Evolutionary conservation across 2,797 vertebrate species (phyloP).

Genomic region (Pangasius djambal): DNA sequence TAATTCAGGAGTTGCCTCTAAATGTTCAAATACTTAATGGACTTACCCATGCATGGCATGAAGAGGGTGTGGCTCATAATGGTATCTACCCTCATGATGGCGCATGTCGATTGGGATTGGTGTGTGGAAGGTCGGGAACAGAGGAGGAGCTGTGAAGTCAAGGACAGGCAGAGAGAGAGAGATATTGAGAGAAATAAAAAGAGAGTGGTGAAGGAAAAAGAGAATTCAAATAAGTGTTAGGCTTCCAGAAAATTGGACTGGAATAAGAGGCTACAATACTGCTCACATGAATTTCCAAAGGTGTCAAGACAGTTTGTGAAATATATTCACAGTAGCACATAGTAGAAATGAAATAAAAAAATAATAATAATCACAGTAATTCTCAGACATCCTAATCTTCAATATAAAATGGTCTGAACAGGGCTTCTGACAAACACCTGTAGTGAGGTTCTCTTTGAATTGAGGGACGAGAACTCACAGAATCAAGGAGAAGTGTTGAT

Average conservation of each 20-base stretch:
- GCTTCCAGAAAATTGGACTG: slow-evolving; percentile 46
- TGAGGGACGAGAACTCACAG: slow-evolving; percentile 70
- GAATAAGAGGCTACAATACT: slow-evolving; percentile 39
- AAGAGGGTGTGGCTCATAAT: slow-evolving; percentile 92
- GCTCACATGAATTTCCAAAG: slow-evolving; percentile 76
- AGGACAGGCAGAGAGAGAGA: slow-evolving; percentile 37
- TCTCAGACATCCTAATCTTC: slow-evolving; percentile 79
- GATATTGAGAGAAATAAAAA: slow-evolving; percentile 30
- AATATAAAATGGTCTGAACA: slow-evolving; percentile 84
- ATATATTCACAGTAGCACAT: slow-evolving; percentile 77
- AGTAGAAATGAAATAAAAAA: slow-evolving; percentile 82
- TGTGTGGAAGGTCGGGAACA: slow-evolving; percentile 92
- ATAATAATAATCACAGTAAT: slow-evolving; percentile 82
- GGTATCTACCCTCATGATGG: slow-evolving; percentile 96
- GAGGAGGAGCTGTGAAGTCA: slow-evolving; percentile 82
- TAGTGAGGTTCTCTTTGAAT: slow-evolving; percentile 82
- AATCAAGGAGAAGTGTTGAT: slow-evolving; percentile 66
- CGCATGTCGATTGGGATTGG: slow-evolving; percentile 95
- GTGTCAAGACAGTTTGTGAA: slow-evolving; percentile 57
- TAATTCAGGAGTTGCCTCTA: neutral
- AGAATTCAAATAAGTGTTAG: slow-evolving; percentile 50
- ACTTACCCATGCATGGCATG: slow-evolving; percentile 93
- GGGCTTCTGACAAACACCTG: slow-evolving; percentile 85
- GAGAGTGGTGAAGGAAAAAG: slow-evolving; percentile 22
- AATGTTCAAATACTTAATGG: slow-evolving; percentile 19